Conservation (phyloP, 2,113 vertebrate genomes). For the Rhegmatorhina hoffmannsi region DNA sequence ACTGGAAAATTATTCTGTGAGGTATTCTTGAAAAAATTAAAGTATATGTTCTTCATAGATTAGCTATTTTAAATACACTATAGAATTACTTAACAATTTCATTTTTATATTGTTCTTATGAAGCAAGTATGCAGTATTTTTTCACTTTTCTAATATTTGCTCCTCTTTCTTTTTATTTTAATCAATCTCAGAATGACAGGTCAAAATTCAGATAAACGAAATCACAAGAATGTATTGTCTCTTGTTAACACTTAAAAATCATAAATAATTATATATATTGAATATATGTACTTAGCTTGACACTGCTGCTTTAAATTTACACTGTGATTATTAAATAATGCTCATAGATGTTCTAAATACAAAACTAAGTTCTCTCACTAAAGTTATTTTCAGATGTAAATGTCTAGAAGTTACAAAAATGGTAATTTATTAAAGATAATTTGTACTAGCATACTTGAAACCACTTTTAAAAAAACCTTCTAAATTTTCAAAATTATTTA, state of each 20-base stretch:
- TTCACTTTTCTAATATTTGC: not conserved
- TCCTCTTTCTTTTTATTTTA: not conserved
- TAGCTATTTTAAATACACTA: not conserved
- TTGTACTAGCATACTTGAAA: not conserved
- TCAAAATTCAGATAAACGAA: not conserved
- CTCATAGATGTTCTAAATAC: not conserved
- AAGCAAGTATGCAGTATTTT: not conserved
- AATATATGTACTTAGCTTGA: not conserved
- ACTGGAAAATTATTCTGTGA: not conserved
- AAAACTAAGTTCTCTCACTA: not conserved
- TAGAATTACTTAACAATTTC: not conserved
- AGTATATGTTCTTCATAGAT: not conserved
- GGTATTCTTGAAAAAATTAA: not conserved
- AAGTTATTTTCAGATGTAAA: not conserved
- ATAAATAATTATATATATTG: not conserved
- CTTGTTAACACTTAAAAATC: not conserved
- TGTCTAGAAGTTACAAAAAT: not conserved
- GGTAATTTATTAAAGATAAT: not conserved
- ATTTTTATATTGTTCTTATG: not conserved
- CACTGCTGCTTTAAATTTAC: not conserved
- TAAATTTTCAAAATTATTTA: not conserved
- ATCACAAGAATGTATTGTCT: not conserved
- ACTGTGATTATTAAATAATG: not conserved
- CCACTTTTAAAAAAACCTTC: not conserved
- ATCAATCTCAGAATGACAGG: not conserved